Base-by-base conservation (phyloP, 2,888 invertebrate genomes). In the Hypselothyrea guttata region DNA sequence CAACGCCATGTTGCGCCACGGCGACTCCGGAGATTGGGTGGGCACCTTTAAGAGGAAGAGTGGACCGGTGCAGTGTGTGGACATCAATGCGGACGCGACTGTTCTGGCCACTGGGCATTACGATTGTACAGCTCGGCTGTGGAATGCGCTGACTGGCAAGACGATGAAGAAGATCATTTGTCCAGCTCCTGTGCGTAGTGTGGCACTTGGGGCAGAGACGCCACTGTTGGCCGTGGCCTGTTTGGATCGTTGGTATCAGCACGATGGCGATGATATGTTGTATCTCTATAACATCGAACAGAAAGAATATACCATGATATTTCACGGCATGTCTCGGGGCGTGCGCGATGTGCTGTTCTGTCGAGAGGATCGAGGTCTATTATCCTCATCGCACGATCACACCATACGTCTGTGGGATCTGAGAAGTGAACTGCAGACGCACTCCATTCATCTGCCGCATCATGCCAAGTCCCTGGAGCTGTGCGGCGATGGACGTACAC, bases 1-100 rank as follows among this genome's bases (percentile, higher is more conserved):
- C 18, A 96, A 96, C 88, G 97, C 97, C 37, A 97, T 98, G 97
- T 91, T 98, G 76, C 93, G 98, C 49, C 96, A 97, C 91, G 98
- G 98, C 46, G 97, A 97, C 88, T 98, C 98, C 4, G 98, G 98
- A 33, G 97, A 98, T 89, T 98, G 97, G 97, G 95, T 98, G 86
- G 97, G 97, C 56, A 98, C 97, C 15, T 98, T 98, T 90, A 96
- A 96, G 90, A 97, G 97, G 30, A 97, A 98, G 88, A 97, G 97
- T 90, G 97, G 97, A 47, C 97, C 97, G 48, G 97, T 98, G 52
- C 97, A 97, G 96, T 96, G 98, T 57, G 98, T 98, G 71, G 96
- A 96, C 57, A 91, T 98, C 76, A 96, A 97, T 90, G 92, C 92
- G 77, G 94, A 96, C 87, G 98, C 96, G n/a, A 95, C 95, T 7